Evolutionary conservation across 2,797 vertebrate species (phyloP), one percentile per base, ranked within the genome.

Genomic region (Denticeps clupeoides): DNA sequence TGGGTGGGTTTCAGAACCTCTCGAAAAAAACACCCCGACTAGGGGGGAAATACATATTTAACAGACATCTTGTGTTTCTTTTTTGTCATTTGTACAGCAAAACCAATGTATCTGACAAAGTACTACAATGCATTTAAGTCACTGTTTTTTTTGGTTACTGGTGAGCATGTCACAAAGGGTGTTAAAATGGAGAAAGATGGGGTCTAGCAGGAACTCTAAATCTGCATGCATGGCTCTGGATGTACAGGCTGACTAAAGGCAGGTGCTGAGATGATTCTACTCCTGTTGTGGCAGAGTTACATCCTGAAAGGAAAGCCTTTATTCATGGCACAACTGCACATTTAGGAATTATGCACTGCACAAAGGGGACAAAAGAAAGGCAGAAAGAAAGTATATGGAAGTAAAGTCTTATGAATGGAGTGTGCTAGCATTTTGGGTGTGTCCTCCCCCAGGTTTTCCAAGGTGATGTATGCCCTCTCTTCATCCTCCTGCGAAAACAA

Each of bases 151-250:
- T 19, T 42, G 24, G 33, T 47, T 23, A 32, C 42, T 43, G 18
- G 9, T 29, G 53, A 33, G 44, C 32, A 48, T 35, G 40, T 31
- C 44, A 18, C 8, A 8, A 40, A 51, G 47, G 47, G 41, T 46
- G 26, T 12, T 37, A 28, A 32, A 25, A 28, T 15, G 8, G 19
- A 33, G 33, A 58, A 70, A 83, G 75, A 70, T 75, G 74, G 73
- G 38, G 73, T 65, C 53, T 9, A 74, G 74, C 74, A 75, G 72
- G 76, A 78, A 70, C 48, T 8, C 32, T 53, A 72, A 71, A 67
- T 82, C 73, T 74, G 82, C 85, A 88, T 89, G 86, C 85, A 86
- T 29, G 41, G 46, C 45, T 53, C 51, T 49, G 26, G 59, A 51
- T 49, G 49, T 50, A 56, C 44, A 55, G 45, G 45, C 48, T 18